Percentiles rank a stretch among this genome's conserved stretches.
These are phyloP conservation scores for Mercenaria mercenaria DNA, from an alignment of 1,140 invertebrate species.

Conservation along the genomic window DNA sequence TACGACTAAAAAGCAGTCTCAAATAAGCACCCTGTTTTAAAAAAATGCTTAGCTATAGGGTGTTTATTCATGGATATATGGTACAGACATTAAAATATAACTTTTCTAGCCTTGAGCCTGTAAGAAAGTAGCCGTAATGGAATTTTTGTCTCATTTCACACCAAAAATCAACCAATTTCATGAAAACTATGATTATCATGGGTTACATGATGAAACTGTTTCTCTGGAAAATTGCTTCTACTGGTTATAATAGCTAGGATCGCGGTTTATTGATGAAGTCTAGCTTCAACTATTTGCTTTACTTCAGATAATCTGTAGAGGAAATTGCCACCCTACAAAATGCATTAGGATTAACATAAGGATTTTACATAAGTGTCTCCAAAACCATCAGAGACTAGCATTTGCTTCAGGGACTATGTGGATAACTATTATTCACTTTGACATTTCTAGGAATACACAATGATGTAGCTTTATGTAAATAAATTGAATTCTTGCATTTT, in stretches of 20 bases:
- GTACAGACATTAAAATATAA: too few species aligned
- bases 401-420: too few species aligned
- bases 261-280: background rate
- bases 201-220: background rate
- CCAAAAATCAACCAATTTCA: background rate
- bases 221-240: background rate
- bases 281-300: background rate
- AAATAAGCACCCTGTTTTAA: too few species aligned
- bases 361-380: too few species aligned
- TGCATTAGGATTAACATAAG: background rate
- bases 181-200: background rate
- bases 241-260: background rate
- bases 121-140: too few species aligned
- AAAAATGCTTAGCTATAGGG: too few species aligned
- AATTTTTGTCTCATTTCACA: constrained; percentile 21
- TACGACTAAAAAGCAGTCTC: too few species aligned
- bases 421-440: too few species aligned
- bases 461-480: background rate
- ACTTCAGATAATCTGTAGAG: background rate
- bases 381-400: too few species aligned
- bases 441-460: too few species aligned
- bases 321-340: background rate
- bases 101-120: too few species aligned
- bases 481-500: background rate
- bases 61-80: too few species aligned